Conservation (phyloP, 2,113 vertebrate genomes). For the Tragelaphus strepsiceros region DNA sequence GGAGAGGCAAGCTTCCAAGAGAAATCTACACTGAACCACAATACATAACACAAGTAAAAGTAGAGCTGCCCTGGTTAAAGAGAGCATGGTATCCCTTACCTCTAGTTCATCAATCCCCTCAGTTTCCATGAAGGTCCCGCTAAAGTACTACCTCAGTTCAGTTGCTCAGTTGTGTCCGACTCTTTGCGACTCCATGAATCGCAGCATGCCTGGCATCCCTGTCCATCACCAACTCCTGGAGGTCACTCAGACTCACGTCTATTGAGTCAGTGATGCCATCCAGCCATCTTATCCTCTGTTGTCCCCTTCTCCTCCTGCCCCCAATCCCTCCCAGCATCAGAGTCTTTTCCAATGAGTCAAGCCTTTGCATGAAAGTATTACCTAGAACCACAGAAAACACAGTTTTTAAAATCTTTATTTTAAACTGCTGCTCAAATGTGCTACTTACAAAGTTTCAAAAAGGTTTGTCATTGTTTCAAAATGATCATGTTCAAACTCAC, state of each 20-base stretch:
- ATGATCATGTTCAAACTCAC: background rate
- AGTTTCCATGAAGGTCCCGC: background rate
- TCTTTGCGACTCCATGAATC: too few species aligned
- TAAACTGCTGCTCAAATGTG: background rate
- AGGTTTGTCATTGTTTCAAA: background rate
- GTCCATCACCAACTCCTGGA: too few species aligned
- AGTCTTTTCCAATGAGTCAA: too few species aligned
- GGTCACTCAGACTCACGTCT: too few species aligned
- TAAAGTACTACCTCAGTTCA: background rate
- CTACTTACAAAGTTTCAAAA: background rate
- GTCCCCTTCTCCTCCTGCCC: too few species aligned
- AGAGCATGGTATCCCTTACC: background rate
- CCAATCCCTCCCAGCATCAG: too few species aligned
- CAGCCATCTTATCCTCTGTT: too few species aligned
- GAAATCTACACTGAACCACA: background rate
- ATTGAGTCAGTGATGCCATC: too few species aligned
- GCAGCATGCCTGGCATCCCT: too few species aligned
- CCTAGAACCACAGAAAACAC: background rate
- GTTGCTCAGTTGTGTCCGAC: too few species aligned
- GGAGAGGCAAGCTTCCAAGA: background rate
- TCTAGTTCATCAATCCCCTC: background rate
- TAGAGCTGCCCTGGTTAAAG: background rate
- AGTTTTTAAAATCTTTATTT: background rate
- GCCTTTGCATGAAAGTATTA: background rate
- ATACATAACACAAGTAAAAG: background rate